Base-by-base conservation (phyloP, 92 coral and sea anemone genomes). In the Actinostola sp. region DNA sequence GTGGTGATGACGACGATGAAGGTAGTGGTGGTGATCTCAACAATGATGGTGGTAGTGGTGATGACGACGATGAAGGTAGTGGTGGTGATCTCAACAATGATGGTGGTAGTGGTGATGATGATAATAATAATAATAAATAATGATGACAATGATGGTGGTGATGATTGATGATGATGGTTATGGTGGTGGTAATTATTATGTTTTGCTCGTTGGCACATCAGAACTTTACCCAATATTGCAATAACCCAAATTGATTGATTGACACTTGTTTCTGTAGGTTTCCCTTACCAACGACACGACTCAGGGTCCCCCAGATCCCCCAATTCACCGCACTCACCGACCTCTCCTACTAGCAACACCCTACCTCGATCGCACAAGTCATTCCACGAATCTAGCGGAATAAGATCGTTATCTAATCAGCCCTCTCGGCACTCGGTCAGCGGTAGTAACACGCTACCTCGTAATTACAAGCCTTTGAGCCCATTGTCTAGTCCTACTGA, bases 331-430 rank as follows among this genome's bases (percentile, higher is more conserved):
- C 67, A 82, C 9, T 77, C 91, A 34, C 88, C 85, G 0, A 73
- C 48, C 14, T 82, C 92, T n/a, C 96, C 92, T 1, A 68, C 82
- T 28, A 83, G 89, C 63, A 79, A 77, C 66, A 89, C 89, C 51
- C 86, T 87, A 2, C 92, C 97, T 43, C 81, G 97, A 31, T 74
- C 84, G 24, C 75, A 86, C 83, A 87, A 79, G 87, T 91, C 97
- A 32, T 91, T 83, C 90, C 97, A 91, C 21, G 97, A 91, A 76
- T 71, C 97, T 70, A 91, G 97, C 76, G 97, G 97, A 41, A 68
- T 84, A 30, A 75, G 79, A 57, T 15, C 83, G 1, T 45, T 91
- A 45, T 54, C 86, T 53, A 87, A 79, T 9, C 90, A 91, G 24
- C 88, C 92, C 1, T 57, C 80, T 25, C 85, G 97, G 33, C 82